Evolutionary conservation across 2,113 vertebrate species (phyloP), one percentile per base, ranked within the genome.

Genomic region (Hippocampus guttulatus): DNA sequence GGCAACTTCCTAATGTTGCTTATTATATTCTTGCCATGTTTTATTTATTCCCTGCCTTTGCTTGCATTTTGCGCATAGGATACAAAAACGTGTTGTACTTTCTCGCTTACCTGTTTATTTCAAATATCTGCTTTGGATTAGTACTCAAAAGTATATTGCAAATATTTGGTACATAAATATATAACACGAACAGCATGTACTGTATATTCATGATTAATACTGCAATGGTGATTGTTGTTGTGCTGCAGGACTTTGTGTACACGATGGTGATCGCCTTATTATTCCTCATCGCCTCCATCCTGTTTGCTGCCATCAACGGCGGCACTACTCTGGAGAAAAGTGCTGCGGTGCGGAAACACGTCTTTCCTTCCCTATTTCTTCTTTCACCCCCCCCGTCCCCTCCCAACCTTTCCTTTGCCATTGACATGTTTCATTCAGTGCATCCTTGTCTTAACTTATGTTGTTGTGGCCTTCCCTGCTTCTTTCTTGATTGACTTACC

Each of bases 191-290:
- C 5, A 38, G 33, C 33, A 38, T 38, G 33, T 7, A 38, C 14
- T 45, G 10, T 11, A 14, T 14, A 45, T 45, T 45, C 2, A 45
- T 45, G 43, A 12, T 15, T 4, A 14, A 20, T 7, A 51, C 6
- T 7, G 16, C 47, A 20, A 64, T 25, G 2, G 23, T 27, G 12
- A 20, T 43, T 40, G n/a, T 40, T 65, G 49, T 1, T 68, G 2
- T 67, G 49, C 52, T 86, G 5, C 78, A 97, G 96, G 95, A 98
- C 68, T 85, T 94, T 18, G 4, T 1, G 1, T 90, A 94, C 71
- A 84, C 93, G 0, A 0, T 0, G 51, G 0, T 0, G 63, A 89
- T 92, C 57, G 68, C 71, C 0, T 0, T 27, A 1, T 0, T 79
- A 0, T 93, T 98, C 76, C 0, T 95, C 8, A 2, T 94, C 71